phyloP scores from a whole-genome alignment of 2,888 invertebrate genomes.

The Hermaeophaga mercurialis region DNA sequence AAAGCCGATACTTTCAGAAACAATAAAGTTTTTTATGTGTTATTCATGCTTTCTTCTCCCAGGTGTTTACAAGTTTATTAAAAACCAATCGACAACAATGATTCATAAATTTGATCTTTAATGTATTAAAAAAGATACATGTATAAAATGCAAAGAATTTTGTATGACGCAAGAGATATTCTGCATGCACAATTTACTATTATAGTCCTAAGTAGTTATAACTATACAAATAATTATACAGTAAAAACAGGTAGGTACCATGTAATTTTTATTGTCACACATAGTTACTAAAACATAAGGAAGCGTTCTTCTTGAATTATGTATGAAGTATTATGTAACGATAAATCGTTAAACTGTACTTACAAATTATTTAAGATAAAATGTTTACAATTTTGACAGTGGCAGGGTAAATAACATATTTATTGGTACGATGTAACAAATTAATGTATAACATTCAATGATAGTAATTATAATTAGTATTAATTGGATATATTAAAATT shows the following conservation, averaged over 20 bases:
- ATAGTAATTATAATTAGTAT: too few species aligned
- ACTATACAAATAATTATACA: constrained; percentile 4
- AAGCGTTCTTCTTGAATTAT: constrained; percentile 4
- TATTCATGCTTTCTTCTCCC: too few species aligned
- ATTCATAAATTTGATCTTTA: too few species aligned
- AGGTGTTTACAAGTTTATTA: too few species aligned
- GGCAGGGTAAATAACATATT: too few species aligned
- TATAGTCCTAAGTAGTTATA: constrained; percentile 5
- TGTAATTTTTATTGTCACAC: constrained; percentile 10
- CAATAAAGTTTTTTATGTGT: too few species aligned
- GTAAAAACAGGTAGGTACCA: neutral
- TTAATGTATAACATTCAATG: too few species aligned
- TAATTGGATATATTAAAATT: too few species aligned
- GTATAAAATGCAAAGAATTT: neutral
- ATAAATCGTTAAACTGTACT: constrained; percentile 4
- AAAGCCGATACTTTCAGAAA: too few species aligned
- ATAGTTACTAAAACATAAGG: constrained; percentile 6
- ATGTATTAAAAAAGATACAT: too few species aligned
- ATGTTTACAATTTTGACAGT: neutral
- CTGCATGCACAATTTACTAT: neutral
- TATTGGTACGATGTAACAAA: too few species aligned
- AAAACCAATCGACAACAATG: too few species aligned
- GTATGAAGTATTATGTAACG: constrained; percentile 10
- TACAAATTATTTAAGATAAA: constrained; percentile 8
- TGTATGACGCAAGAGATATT: neutral